Percentiles rank a stretch among this genome's conserved stretches.
These are phyloP conservation scores for Globodera rostochiensis DNA, from an alignment of 1,140 invertebrate genomes.

Conservation along the genomic window DNA sequence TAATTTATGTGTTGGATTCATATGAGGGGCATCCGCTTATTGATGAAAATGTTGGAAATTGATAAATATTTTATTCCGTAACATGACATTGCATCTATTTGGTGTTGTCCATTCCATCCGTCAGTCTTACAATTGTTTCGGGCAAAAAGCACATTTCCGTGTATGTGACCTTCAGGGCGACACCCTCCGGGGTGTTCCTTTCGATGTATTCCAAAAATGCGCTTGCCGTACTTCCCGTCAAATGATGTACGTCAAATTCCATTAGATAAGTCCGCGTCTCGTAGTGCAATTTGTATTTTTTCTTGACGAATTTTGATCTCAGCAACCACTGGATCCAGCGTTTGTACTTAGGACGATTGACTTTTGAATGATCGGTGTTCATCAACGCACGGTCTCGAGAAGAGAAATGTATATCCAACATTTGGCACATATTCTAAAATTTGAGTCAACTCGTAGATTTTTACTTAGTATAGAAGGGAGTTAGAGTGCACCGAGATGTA, in stretches of 20 bases:
- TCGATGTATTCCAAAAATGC: slow-evolving; percentile 95
- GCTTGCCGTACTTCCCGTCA: slow-evolving; percentile 91
- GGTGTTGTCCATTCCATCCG: background rate
- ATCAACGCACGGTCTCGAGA: slow-evolving; percentile 11
- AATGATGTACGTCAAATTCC: slow-evolving; percentile 77
- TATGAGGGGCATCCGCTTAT: background rate
- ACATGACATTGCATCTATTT: background rate
- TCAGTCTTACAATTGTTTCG: slow-evolving; percentile 25
- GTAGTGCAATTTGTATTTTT: slow-evolving; percentile 93
- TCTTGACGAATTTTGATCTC: slow-evolving; percentile 85
- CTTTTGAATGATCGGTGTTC: background rate
- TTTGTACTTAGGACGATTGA: slow-evolving; percentile 48
- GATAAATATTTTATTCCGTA: background rate
- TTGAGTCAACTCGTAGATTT: background rate
- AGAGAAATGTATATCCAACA: slow-evolving; percentile 46
- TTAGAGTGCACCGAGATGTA: too few species aligned
- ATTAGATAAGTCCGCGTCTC: slow-evolving; percentile 89
- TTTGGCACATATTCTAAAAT: slow-evolving; percentile 53
- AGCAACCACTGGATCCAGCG: slow-evolving; percentile 71
- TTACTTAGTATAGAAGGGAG: background rate
- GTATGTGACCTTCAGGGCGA: slow-evolving; percentile 84
- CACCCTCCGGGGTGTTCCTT: slow-evolving; percentile 93
- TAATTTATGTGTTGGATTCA: background rate
- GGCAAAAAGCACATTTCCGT: slow-evolving; percentile 48
- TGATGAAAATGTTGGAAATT: background rate